phyloP scores from a whole-genome alignment of 2,797 vertebrate species.

The Danio tinwini region DNA sequence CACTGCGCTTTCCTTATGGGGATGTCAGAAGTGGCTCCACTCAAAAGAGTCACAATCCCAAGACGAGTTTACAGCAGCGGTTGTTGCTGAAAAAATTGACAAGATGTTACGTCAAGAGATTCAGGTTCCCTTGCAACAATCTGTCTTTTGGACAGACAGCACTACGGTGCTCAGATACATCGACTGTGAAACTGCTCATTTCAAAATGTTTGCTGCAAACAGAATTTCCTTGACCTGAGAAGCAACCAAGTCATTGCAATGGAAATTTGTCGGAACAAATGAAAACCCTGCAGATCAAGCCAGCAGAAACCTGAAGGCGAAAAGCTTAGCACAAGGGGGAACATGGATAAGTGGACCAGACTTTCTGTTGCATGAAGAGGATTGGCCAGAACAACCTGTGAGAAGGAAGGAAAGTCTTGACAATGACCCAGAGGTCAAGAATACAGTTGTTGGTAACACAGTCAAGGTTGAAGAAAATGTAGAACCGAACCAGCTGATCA shows the following conservation, averaged over 20 bases:
- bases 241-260: constrained; percentile 32
- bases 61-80: constrained; percentile 18
- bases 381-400: constrained; percentile 21
- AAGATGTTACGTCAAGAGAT: constrained; percentile 26
- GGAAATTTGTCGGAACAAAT: constrained; percentile 31
- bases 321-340: not conserved
- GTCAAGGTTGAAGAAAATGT: too few species aligned
- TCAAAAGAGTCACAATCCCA: constrained; percentile 23
- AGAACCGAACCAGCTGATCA: constrained; percentile 23
- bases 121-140: not conserved
- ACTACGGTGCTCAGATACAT: constrained; percentile 38
- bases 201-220: not conserved
- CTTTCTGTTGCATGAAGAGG: constrained; percentile 10
- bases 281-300: constrained; percentile 48
- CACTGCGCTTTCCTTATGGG: constrained; percentile 21
- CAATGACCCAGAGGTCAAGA: constrained; percentile 25
- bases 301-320: constrained; percentile 28
- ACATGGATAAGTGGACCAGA: constrained; percentile 41
- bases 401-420: constrained; percentile 14
- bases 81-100: constrained; percentile 1
- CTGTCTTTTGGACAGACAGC: constrained; percentile 31
- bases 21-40: constrained; percentile 38
- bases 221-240: constrained; percentile 21
- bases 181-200: constrained; percentile 36
- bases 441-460: too few species aligned